Conservation (phyloP, 2,797 vertebrate genomes). For the Esox masquinongy region DNA sequence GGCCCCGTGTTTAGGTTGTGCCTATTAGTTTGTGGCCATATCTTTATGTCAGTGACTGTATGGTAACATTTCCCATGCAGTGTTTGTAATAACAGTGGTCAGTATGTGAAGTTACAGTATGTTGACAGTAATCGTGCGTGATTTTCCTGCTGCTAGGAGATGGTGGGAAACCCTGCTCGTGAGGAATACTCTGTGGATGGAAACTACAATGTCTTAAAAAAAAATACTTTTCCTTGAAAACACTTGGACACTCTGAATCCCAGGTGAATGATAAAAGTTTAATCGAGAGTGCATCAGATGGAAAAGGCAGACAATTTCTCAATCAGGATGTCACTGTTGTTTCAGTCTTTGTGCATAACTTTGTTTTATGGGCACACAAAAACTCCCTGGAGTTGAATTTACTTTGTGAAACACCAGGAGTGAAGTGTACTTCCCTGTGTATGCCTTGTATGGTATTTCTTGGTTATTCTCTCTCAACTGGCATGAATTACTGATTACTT, state of each 20-base stretch:
- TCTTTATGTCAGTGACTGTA: neutral
- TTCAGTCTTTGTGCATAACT: neutral
- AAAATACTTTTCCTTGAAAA: conserved; percentile 17
- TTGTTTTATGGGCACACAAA: neutral
- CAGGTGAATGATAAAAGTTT: conserved; percentile 38
- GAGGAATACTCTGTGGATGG: neutral
- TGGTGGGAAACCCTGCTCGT: conserved; percentile 16
- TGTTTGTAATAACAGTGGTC: neutral
- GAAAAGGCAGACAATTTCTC: conserved; percentile 18
- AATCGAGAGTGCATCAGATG: conserved; percentile 19
- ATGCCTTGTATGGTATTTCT: neutral
- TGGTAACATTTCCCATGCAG: neutral
- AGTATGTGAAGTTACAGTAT: neutral
- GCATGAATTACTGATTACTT: neutral
- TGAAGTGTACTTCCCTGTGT: no score
- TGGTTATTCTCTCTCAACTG: neutral
- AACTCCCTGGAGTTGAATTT: neutral
- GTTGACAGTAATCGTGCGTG: conserved; percentile 1
- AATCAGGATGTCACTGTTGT: conserved; percentile 1
- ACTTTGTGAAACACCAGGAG: no score
- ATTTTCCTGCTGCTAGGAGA: neutral
- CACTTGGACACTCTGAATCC: conserved; percentile 23
- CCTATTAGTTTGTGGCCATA: neutral
- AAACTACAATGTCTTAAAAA: conserved; percentile 24
- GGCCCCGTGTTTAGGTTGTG: neutral